Conservation (phyloP, 2,113 vertebrate species). For the Nansenia antarctica region DNA sequence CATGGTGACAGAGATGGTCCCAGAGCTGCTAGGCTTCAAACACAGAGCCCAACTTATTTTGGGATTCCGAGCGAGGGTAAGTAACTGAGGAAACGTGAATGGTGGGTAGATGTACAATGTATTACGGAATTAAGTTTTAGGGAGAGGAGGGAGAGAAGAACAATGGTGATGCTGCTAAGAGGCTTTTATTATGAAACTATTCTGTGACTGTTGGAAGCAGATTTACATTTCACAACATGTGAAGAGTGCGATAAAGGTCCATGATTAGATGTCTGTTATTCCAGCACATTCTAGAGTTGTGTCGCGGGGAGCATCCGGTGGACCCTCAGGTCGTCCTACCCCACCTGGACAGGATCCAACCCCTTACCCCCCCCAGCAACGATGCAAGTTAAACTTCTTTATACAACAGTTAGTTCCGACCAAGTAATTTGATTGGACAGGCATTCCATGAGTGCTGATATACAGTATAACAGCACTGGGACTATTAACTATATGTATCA, state of each 20-base stretch:
- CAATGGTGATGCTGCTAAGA: no score
- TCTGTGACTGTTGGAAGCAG: no score
- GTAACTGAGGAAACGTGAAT: slow-evolving; percentile 1
- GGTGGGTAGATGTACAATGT: not conserved
- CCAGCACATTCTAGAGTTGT: slow-evolving; percentile 71
- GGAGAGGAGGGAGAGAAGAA: no score
- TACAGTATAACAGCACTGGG: no score
- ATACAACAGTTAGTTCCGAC: no score
- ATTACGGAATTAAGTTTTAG: no score
- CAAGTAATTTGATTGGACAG: no score
- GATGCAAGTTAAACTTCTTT: slow-evolving; percentile 25
- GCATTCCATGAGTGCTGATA: no score
- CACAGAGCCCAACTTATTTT: slow-evolving; percentile 73
- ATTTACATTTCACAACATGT: no score
- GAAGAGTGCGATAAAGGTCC: slow-evolving; percentile 58
- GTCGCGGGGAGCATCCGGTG: slow-evolving; percentile 30
- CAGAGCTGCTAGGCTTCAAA: slow-evolving; percentile 70
- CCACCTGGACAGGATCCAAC: slow-evolving; percentile 55
- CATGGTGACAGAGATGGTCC: slow-evolving; percentile 61
- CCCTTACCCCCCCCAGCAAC: not conserved
- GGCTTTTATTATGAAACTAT: no score
- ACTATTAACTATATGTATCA: no score
- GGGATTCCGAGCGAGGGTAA: slow-evolving; percentile 78
- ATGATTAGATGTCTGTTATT: slow-evolving; percentile 1
- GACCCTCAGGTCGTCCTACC: slow-evolving; percentile 44